Evolutionary conservation across 1,140 invertebrate genomes (phyloP).

Genomic region (Drosophila elegans): DNA sequence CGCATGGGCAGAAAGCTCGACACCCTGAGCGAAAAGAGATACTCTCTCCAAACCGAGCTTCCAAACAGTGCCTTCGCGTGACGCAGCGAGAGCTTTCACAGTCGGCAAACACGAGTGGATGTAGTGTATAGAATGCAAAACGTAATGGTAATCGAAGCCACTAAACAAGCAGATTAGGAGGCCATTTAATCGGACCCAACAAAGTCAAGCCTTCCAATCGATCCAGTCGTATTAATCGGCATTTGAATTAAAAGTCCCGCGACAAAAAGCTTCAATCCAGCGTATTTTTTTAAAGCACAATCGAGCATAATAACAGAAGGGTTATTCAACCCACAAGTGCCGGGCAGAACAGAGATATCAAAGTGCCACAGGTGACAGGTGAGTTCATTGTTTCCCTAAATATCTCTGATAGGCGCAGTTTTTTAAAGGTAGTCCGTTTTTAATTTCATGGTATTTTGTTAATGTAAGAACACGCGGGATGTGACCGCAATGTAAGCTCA

Average conservation of each 20-base stretch:
- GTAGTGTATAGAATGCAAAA: constrained; percentile 57
- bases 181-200: constrained; percentile 3
- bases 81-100: constrained; percentile 57
- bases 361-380: constrained; percentile 18
- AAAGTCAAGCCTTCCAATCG: neutral
- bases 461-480: constrained; percentile 31
- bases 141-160: constrained; percentile 21
- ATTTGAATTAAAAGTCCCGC: neutral
- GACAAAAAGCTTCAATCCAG: neutral
- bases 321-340: constrained; percentile 37
- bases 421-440: neutral
- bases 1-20: constrained; percentile 21
- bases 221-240: neutral
- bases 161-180: constrained; percentile 16
- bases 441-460: constrained; percentile 26
- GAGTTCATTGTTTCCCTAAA: constrained; percentile 9
- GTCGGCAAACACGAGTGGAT: constrained; percentile 37
- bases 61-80: constrained; percentile 18
- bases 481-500: constrained; percentile 28
- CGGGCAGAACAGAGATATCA: neutral
- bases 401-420: neutral
- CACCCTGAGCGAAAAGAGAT: neutral
- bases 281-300: constrained; percentile 10
- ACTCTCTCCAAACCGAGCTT: constrained; percentile 30
- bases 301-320: constrained; percentile 14